Conservation (phyloP, 2,113 vertebrate species). For the Ibidorhyncha struthersii region DNA sequence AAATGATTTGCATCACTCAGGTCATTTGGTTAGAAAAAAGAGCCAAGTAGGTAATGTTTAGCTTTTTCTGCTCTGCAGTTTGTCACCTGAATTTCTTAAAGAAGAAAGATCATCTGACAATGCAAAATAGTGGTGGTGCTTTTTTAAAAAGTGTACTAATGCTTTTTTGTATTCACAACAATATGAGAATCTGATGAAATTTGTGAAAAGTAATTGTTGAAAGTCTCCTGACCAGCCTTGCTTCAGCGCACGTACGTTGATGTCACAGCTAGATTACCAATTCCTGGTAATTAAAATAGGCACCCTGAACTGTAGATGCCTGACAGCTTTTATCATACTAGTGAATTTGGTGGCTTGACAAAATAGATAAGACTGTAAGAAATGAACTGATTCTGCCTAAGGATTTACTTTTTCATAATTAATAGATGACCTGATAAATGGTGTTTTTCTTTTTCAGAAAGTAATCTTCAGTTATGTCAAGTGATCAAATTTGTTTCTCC, state of each 20-base stretch:
- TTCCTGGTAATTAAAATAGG: neutral
- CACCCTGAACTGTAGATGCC: neutral
- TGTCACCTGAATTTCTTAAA: neutral
- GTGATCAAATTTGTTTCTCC: neutral
- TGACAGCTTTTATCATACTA: neutral
- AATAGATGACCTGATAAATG: neutral
- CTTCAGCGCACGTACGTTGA: no score
- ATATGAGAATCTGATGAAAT: neutral
- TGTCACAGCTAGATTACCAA: neutral
- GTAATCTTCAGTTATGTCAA: neutral
- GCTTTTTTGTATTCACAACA: neutral
- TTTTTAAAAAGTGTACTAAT: neutral
- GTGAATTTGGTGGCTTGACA: neutral
- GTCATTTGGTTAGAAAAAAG: neutral
- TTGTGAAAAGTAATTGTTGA: neutral
- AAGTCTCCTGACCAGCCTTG: neutral
- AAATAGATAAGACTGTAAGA: neutral
- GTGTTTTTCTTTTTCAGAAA: neutral
- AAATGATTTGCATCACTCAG: neutral
- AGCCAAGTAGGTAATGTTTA: neutral
- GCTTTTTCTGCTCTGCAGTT: neutral
- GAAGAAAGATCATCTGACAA: neutral
- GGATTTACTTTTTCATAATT: neutral
- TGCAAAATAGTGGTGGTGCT: neutral
- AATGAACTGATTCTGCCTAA: neutral